Base-by-base conservation (phyloP, 2,797 vertebrate genomes). In the Rhincodon typus region DNA sequence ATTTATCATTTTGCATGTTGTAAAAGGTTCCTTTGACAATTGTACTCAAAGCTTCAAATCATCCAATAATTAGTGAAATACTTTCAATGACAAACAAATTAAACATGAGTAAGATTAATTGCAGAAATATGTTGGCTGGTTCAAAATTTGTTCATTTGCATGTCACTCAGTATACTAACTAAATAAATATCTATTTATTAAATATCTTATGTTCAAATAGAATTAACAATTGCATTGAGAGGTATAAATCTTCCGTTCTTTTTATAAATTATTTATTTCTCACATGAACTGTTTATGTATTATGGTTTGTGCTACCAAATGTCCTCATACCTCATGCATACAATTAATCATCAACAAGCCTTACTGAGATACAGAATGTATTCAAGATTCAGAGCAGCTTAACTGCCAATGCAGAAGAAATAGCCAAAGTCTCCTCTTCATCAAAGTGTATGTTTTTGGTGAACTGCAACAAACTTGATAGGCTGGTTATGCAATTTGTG, bases 1-100 rank as follows among this genome's bases (percentile, higher is more conserved):
- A 91, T 91, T 91, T 91, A 91, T 91, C 88, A 91, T 91, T 91
- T 91, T 66, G 34, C 30, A 8, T 91, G 88, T 66, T 91, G 57
- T 91, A 91, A 91, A 91, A 91, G 88, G 88, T 91, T 91, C 88
- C 88, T 91, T 91, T 91, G 57, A 91, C 88, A 66, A 62, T n/a
- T 66, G 62, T 34, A 91, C 30, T 91, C 88, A 57, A 57, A 62
- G 23, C 87, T 90, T 90, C 57, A 90, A 90, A 90, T 90, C 87
- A 27, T 62, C 34, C 53, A 90, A 62, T 90, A 90, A 91, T 91
- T 62, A 62, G 30, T 66, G 30, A n/a, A 91, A 91, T 91, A 91
- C 57, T 91, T 91, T 66, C n/a, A 88, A 66, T 4, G 34, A 66
- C 34, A 91, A 91, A 66, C 30, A 91, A 91, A 91, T 91, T 91